phyloP scores from a whole-genome alignment of 2,113 vertebrate genomes.

The Uria lomvia region DNA sequence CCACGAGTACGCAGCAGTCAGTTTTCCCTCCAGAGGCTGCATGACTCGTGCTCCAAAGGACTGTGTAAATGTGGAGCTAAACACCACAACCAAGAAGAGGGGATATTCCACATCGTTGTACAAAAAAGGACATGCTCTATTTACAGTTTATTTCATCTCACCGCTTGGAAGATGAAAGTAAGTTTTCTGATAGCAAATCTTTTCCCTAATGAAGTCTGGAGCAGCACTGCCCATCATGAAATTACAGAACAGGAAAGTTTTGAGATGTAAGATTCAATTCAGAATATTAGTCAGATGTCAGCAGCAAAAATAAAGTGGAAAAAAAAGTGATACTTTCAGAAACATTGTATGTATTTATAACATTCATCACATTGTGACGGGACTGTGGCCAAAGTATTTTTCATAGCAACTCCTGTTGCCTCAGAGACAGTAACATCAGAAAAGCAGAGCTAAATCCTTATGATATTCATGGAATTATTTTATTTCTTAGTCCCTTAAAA shows the following conservation, averaged over 20 bases:
- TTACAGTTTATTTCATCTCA: neutral
- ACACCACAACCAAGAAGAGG: neutral
- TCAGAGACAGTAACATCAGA: neutral
- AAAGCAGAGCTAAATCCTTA: neutral
- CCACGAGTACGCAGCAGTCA: fast-evolving
- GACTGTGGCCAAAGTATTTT: neutral
- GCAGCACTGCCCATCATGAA: neutral
- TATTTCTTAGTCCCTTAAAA: neutral
- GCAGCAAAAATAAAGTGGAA: neutral
- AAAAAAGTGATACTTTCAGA: neutral
- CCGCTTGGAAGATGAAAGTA: neutral
- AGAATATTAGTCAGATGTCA: neutral
- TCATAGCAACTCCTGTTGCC: neutral
- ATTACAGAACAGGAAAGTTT: neutral
- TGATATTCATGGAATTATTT: neutral
- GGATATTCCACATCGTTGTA: neutral
- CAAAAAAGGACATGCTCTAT: neutral
- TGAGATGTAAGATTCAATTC: neutral
- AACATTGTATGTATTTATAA: neutral
- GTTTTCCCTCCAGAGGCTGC: neutral
- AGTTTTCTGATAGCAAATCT: neutral
- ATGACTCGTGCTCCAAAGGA: neutral
- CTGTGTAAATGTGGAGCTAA: neutral
- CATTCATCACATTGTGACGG: neutral
- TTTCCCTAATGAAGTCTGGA: neutral